Conservation (phyloP, 2,888 invertebrate genomes). For the Clistopyga incitator region DNA sequence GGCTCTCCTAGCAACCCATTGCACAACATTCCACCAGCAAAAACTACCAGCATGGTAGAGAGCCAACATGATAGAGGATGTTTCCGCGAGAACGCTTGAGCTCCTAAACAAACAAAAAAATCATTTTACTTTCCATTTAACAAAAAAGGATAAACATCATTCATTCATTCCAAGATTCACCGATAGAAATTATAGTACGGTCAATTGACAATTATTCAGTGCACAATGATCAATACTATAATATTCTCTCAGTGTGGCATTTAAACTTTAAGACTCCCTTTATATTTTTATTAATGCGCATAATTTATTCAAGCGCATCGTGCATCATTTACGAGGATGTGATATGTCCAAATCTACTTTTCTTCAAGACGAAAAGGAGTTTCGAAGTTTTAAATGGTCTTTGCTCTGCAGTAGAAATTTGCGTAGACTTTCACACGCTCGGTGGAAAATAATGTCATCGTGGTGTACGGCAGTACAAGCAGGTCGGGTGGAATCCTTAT, state of each 20-base stretch:
- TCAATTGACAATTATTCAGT: no score
- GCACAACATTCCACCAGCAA: constrained; percentile 98
- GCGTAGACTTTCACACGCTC: neutral
- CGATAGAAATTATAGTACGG: no score
- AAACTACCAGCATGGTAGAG: constrained; percentile 98
- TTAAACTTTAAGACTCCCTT: neutral
- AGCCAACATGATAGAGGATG: constrained; percentile 99
- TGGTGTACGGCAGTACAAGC: constrained; percentile 62
- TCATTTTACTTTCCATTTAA: constrained; percentile 20
- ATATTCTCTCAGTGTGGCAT: neutral
- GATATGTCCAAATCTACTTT: neutral
- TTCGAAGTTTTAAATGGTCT: neutral
- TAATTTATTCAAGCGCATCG: neutral
- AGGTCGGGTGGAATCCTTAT: constrained; percentile 72
- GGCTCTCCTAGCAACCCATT: constrained; percentile 98
- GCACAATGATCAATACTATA: no score
- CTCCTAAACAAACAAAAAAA: constrained; percentile 86
- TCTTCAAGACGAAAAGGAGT: neutral
- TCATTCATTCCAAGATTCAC: neutral
- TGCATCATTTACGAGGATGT: neutral
- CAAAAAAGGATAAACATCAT: neutral
- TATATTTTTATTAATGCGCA: no score
- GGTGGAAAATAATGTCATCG: constrained; percentile 56
- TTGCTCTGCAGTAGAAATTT: neutral
- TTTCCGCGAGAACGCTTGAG: constrained; percentile 96